A percentile compares a stretch with the other conserved stretches of the same genome.
Evolutionary conservation across 92 coral and sea anemone genomes (phyloP).

Genomic region (Pocillopora meandrina): DNA sequence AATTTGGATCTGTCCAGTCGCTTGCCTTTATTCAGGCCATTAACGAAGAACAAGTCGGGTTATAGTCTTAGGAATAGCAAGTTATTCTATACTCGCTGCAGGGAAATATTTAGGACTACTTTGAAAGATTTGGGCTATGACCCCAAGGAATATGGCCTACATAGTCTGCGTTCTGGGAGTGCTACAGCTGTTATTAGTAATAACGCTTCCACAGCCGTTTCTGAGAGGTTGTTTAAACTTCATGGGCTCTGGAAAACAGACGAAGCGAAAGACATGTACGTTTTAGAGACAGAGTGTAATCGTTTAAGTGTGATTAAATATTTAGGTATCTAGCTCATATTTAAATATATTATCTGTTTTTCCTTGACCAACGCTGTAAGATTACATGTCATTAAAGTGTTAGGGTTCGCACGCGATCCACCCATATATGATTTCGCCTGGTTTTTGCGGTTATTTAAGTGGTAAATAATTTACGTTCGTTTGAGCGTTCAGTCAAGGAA

Average conservation of each 20-base stretch:
- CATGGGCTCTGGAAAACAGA: too few relatives aligned
- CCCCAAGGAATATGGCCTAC: neutral
- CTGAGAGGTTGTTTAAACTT: neutral
- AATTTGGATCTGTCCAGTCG: neutral
- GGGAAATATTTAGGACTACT: conserved; percentile 2
- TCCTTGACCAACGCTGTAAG: neutral
- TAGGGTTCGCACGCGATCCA: too few relatives aligned
- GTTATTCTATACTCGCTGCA: conserved; percentile 9
- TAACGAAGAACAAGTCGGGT: conserved; percentile 3
- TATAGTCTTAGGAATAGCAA: conserved; percentile 1
- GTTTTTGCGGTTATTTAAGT: neutral
- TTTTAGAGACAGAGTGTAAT: neutral
- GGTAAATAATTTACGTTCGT: neutral
- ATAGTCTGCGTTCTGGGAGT: neutral
- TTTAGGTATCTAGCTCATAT: neutral
- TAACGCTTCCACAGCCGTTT: neutral
- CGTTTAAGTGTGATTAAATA: neutral
- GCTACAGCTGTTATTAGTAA: too few relatives aligned
- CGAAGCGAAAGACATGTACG: too few relatives aligned
- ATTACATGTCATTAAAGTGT: too few relatives aligned
- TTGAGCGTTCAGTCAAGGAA: neutral
- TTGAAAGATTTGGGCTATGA: neutral
- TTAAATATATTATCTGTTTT: neutral
- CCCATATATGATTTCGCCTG: neutral
- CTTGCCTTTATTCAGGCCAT: neutral